phyloP scores from a whole-genome alignment of 2,113 vertebrate species.

The Sakesphorus luctuosus region DNA sequence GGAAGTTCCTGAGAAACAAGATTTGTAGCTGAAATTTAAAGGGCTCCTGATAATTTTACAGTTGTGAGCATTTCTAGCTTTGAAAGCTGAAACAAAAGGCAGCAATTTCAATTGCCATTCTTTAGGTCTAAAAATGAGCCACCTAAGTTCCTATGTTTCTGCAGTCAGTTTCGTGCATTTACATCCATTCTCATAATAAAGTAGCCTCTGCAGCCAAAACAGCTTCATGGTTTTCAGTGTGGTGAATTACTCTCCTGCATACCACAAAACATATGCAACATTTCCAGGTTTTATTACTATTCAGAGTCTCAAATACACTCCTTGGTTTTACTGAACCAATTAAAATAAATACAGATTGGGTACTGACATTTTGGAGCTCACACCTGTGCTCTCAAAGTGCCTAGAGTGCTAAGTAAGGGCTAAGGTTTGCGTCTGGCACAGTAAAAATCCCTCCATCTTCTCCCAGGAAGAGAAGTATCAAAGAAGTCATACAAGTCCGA shows the following conservation, averaged over 20 bases:
- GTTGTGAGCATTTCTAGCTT: not conserved
- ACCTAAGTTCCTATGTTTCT: not conserved
- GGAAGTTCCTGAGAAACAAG: constrained; percentile 15
- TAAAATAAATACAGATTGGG: not conserved
- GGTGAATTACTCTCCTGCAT: not conserved
- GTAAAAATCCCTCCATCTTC: not conserved
- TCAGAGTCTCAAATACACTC: not conserved
- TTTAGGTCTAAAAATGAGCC: not conserved
- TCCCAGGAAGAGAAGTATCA: not conserved
- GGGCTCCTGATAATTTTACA: not conserved
- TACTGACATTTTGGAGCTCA: not conserved
- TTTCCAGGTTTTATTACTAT: not conserved
- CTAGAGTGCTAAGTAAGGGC: not conserved
- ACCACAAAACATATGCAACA: not conserved
- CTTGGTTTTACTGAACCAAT: not conserved
- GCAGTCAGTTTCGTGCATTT: not conserved
- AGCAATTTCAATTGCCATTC: not conserved
- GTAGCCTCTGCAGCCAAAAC: not conserved
- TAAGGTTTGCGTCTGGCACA: not conserved
- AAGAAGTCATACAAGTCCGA: not conserved
- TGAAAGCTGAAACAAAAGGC: not conserved
- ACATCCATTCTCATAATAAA: not conserved
- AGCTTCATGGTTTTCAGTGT: not conserved
- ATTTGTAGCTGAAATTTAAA: not conserved
- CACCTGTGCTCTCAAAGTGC: rapidly evolving